Evolutionary conservation across 2,113 vertebrate genomes (phyloP), one percentile per base, ranked within the genome.

Genomic region (Erinaceus europaeus): DNA sequence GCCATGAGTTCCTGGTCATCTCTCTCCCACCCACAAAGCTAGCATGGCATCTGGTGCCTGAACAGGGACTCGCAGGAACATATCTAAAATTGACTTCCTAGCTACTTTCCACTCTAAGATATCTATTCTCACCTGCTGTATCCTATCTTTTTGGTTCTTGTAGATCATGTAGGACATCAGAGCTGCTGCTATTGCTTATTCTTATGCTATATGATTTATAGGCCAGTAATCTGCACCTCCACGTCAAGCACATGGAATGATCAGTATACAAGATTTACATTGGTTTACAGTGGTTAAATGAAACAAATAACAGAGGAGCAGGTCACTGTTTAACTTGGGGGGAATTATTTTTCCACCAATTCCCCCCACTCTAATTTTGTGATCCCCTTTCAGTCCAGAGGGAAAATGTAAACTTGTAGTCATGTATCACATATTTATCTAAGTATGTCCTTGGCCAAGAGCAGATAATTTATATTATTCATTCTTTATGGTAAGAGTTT

Each of bases 81-180:
- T n/a, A n/a, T n/a, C n/a, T n/a, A n/a, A n/a, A n/a, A n/a, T n/a
- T n/a, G n/a, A n/a, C n/a, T n/a, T n/a, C n/a, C n/a, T n/a, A n/a
- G n/a, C n/a, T n/a, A n/a, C n/a, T n/a, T n/a, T n/a, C n/a, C n/a
- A n/a, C n/a, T n/a, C n/a, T n/a, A n/a, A n/a, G n/a, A n/a, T n/a
- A n/a, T n/a, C n/a, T n/a, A n/a, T n/a, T n/a, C n/a, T n/a, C n/a
- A n/a, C n/a, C n/a, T n/a, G n/a, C n/a, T n/a, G n/a, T n/a, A n/a
- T n/a, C n/a, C n/a, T n/a, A n/a, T n/a, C n/a, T n/a, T n/a, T n/a
- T n/a, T n/a, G n/a, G n/a, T n/a, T n/a, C n/a, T n/a, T n/a, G n/a
- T n/a, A 94, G 94, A 96, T 96, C 95, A 92, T 96, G 97, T 90
- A 96, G 91, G 95, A 92, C 82, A 93, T 96, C 93, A 96, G 83